Conservation (phyloP, 2,888 invertebrate species). For the Sarcophaga variegata region DNA sequence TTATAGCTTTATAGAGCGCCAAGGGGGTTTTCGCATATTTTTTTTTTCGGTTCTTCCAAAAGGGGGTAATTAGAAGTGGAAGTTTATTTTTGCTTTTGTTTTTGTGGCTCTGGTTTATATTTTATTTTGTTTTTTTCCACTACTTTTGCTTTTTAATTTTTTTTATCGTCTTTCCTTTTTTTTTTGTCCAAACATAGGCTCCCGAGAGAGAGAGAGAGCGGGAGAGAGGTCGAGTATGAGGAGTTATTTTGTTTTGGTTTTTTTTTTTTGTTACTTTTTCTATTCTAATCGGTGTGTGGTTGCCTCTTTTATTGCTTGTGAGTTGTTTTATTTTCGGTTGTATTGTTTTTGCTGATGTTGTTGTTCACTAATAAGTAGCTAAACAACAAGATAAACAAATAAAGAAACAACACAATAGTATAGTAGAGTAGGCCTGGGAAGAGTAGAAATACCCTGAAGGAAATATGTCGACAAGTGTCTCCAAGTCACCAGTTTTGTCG, state of each 20-base stretch:
- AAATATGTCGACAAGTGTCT: too few species aligned
- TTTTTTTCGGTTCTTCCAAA: neutral
- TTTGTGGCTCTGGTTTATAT: neutral
- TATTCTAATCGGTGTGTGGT: too few species aligned
- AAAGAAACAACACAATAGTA: slow-evolving; percentile 7
- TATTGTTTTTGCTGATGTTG: neutral
- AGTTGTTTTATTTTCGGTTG: too few species aligned
- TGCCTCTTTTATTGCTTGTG: too few species aligned
- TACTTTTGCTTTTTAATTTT: slow-evolving; percentile 41
- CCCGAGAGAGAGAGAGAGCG: neutral
- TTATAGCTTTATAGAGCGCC: slow-evolving; percentile 12
- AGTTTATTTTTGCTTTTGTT: neutral
- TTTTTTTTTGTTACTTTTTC: too few species aligned
- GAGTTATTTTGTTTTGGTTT: neutral
- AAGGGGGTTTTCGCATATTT: slow-evolving; percentile 24
- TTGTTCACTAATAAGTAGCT: slow-evolving; percentile 19
- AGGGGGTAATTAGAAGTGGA: slow-evolving; percentile 42
- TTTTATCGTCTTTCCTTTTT: neutral
- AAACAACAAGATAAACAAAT: slow-evolving; percentile 30
- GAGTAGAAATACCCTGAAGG: neutral
- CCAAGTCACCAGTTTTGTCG: too few species aligned
- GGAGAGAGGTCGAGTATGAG: neutral
- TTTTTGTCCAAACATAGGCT: neutral
- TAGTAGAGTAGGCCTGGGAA: neutral
- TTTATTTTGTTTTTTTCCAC: slow-evolving; percentile 10